Base-by-base conservation (phyloP, 2,888 invertebrate genomes). In the Maniola hyperantus region DNA sequence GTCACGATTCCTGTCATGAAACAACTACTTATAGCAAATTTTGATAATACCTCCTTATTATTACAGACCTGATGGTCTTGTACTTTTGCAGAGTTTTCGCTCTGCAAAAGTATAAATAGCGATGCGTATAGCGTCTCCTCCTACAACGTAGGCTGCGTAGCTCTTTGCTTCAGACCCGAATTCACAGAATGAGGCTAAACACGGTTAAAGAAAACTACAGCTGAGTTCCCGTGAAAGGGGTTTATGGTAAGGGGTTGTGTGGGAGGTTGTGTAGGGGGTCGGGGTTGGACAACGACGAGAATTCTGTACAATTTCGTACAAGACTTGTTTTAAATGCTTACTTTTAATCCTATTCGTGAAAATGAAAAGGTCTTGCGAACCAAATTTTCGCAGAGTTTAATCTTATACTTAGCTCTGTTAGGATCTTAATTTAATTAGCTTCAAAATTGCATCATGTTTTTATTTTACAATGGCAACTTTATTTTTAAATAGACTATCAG, bases 211-310 rank as follows among this genome's bases (percentile, higher is more conserved):
- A 50, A 46, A 57, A 53, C 44, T 46, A 48, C 59, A 65, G 58
- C 39, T 51, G 57, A 58, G 50, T 58, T 64, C 26, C 39, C 53
- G 50, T 58, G 65, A 65, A 65, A 59, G 58, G 53, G 50, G 39
- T 48, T 46, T 34, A 59, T n/a, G 48, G 48, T 34, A 6, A 15
- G 48, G 33, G 11, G 26, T 26, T 26, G 26, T 26, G 26, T 26
- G 26, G 26, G n/a, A n/a, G n/a, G n/a, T n/a, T n/a, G n/a, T n/a
- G n/a, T n/a, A n/a, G n/a, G n/a, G n/a, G n/a, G n/a, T n/a, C n/a
- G n/a, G 26, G 26, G 26, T 26, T 26, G 26, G 26, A 10, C 8
- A 18, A 42, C 20, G 42, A 8, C 20, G 39, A 8, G 42, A 42
- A 42, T 57, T 57, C 13, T 57, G 57, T 42, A 42, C 42, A 42